Conservation (phyloP, 2,797 vertebrate species). For the Rallus crepitans region DNA sequence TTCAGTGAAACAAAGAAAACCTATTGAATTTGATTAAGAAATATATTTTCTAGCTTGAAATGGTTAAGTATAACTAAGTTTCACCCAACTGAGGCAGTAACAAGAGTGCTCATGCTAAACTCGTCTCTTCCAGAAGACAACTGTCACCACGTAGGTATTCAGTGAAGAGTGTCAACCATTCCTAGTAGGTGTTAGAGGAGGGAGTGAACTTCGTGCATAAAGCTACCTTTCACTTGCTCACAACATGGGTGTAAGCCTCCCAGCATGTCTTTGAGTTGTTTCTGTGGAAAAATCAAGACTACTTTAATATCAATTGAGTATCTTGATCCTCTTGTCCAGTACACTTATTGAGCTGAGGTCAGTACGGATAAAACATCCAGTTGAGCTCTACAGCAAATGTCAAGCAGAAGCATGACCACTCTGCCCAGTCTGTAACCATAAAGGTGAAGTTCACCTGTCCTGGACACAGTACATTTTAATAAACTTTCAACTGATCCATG, state of each 20-base stretch:
- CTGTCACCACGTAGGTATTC: neutral
- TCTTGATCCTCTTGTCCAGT: neutral
- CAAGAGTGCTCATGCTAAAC: neutral
- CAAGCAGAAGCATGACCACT: neutral
- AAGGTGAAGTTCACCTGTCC: neutral
- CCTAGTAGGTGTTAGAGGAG: neutral
- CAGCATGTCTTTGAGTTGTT: neutral
- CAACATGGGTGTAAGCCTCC: neutral
- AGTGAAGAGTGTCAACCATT: neutral
- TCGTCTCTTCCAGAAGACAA: neutral
- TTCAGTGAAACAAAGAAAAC: constrained; percentile 38
- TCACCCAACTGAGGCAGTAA: neutral
- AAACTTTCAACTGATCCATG: neutral
- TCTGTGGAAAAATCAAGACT: neutral
- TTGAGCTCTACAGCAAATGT: neutral
- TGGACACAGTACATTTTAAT: neutral
- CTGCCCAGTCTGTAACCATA: neutral
- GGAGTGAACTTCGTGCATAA: neutral
- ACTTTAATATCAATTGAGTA: neutral
- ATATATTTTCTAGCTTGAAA: neutral
- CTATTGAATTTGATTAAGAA: neutral
- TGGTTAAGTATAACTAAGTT: neutral
- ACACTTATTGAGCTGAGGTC: neutral
- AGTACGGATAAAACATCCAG: neutral
- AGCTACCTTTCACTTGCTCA: neutral